Conservation (phyloP, 1,140 invertebrate species). For the Pachyrhynchus sulphureomaculatus region DNA sequence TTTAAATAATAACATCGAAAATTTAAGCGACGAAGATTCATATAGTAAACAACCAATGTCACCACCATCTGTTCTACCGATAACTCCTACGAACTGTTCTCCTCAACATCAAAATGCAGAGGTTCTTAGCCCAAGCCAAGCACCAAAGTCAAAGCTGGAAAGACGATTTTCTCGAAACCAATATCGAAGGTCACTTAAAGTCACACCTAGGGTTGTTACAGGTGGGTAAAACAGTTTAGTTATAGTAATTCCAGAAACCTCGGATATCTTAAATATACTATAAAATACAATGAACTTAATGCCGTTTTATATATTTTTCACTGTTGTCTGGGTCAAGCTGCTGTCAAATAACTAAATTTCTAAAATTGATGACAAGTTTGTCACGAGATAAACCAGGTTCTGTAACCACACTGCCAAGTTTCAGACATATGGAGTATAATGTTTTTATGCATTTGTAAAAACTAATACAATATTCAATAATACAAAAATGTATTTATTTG, state of each 20-base stretch:
- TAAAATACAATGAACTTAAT: too few species aligned
- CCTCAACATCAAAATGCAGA: neutral
- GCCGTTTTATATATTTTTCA: too few species aligned
- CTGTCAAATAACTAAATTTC: too few species aligned
- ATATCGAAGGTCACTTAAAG: constrained; percentile 24
- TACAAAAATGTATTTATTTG: too few species aligned
- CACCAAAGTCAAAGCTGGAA: constrained; percentile 22
- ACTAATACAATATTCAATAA: too few species aligned
- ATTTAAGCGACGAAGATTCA: neutral
- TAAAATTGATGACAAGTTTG: too few species aligned
- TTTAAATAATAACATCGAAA: constrained; percentile 6
- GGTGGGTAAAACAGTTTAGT: neutral
- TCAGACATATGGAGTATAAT: too few species aligned
- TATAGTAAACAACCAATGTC: neutral
- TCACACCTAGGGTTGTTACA: constrained; percentile 18
- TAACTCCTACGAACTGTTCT: neutral
- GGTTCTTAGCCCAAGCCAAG: neutral
- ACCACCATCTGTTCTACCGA: neutral
- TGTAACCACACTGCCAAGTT: too few species aligned
- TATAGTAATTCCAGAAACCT: constrained; percentile 12
- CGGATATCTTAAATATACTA: neutral
- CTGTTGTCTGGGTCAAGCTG: too few species aligned
- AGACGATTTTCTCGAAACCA: constrained; percentile 26
- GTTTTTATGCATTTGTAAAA: too few species aligned
- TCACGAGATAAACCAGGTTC: too few species aligned